Conservation (phyloP, 2,888 invertebrate genomes). For the Tryphoninae sp. region DNA sequence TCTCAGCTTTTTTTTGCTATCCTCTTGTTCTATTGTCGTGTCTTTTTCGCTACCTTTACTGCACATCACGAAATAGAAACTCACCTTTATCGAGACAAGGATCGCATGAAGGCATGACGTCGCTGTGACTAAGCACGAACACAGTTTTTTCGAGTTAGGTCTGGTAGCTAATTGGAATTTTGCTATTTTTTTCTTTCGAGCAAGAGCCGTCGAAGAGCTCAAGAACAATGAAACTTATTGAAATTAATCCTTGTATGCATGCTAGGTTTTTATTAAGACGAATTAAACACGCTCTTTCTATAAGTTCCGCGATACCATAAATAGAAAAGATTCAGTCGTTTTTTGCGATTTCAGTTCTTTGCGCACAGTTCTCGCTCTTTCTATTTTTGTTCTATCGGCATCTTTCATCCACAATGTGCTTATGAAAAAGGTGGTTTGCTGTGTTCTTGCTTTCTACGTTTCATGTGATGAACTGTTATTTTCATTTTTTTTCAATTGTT, state of each 20-base stretch:
- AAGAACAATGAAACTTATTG: neutral
- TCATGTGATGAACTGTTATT: constrained; percentile 33
- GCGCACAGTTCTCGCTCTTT: constrained; percentile 7
- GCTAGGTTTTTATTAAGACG: neutral
- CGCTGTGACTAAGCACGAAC: neutral
- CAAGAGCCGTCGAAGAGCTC: neutral
- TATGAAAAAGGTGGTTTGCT: constrained; percentile 25
- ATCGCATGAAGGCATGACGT: constrained; percentile 57
- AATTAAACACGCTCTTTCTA: neutral
- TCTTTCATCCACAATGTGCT: constrained; percentile 11
- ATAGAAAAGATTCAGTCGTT: neutral
- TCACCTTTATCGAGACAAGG: constrained; percentile 26
- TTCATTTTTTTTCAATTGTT: constrained; percentile 31
- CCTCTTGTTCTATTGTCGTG: constrained; percentile 8
- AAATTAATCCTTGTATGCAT: neutral
- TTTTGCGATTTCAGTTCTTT: neutral
- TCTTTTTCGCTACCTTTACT: constrained; percentile 55
- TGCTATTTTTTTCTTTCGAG: neutral
- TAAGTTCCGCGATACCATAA: neutral
- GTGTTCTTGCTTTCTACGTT: constrained; percentile 29
- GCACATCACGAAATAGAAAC: constrained; percentile 34
- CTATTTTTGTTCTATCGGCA: neutral
- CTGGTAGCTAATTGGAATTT: neutral
- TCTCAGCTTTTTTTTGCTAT: constrained; percentile 51
- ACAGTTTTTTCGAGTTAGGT: neutral